Base-by-base conservation (phyloP, 2,113 vertebrate genomes). In the Malurus melanocephalus region DNA sequence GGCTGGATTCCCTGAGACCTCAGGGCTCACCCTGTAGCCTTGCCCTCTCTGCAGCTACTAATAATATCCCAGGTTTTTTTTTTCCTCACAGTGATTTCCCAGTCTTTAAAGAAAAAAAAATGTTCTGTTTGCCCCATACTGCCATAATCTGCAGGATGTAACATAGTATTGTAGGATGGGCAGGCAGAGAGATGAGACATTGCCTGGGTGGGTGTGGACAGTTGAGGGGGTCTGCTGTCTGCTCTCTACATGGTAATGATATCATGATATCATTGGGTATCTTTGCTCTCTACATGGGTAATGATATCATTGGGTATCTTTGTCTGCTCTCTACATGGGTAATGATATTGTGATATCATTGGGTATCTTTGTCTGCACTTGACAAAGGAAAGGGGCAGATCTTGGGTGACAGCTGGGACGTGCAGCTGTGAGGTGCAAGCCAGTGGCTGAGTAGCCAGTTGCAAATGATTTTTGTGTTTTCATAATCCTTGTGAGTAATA, bases 401-500 rank as follows among this genome's bases (percentile, higher is more conserved):
- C 83, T 40, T 26, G 74, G 64, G 42, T 92, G 91, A 62, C 10
- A 78, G 71, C 78, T 78, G 53, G 88, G 83, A 75, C 1, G 6
- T 53, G 84, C 87, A 84, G 85, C 74, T 95, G 79, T 23, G 30
- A 94, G 92, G 61, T 4, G 3, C 53, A 87, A 91, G 48, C 67
- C 87, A 40, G 51, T 62, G 67, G 65, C 88, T 84, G 75, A 94
- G 80, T 82, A 85, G 76, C 94, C 78, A 78, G 35, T 91, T 88
- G 86, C 77, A 88, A 91, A 91, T 84, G 23, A 62, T 84, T 94
- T 92, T 90, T 91, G 64, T 95, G 93, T 91, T 95, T 91, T 95
- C 92, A 90, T 93, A 87, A 86, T 93, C 89, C 81, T 73, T 71
- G 43, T 94, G 93, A 95, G 66, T 90, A 96, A 94, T 93, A 92